Base-by-base conservation (phyloP, 2,888 invertebrate genomes). In the Byasa hedistus region DNA sequence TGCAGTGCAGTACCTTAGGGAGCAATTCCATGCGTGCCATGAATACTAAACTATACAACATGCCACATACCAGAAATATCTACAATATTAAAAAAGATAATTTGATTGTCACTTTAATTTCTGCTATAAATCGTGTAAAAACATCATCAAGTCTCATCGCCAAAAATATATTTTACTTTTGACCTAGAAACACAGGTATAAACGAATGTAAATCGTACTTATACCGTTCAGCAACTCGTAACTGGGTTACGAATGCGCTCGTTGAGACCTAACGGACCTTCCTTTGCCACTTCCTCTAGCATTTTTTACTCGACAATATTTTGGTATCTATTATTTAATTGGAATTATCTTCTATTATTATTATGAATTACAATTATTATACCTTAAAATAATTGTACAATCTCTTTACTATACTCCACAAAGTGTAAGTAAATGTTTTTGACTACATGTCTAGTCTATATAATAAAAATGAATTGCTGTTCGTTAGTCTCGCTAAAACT, bases 241-340 rank as follows among this genome's bases (percentile, higher is more conserved):
- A 79, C 83, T 83, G 73, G 84, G 85, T 83, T 86, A 83, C 74
- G 81, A 79, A 82, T 81, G 82, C 79, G 78, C 76, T 81, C 72
- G 71, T 75, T 82, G 76, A 76, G 73, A 83, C 74, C 78, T 86
- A 87, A 86, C 84, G 86, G 86, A 75, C 70, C 77, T 81, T 80
- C 75, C 72, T 78, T 75, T 73, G 58, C 66, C 69, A 78, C 74
- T 80, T 77, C 77, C 74, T 78, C 69, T 70, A 23, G 15, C 15
- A 12, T 54, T 52, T 12, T 21, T 54, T 15, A 54, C 22, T 22
- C 22, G 52, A 22, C 23, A 54, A 61, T 39, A 61, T 23, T 61
- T 22, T 51, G 1, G 12, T 48, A 48, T 48, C 1, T 5, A 19
- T 48, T 48, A 48, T 19, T 48, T 19, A 17, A 44, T 17, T 44